Conservation (phyloP, 2,113 vertebrate species). For the Odocoileus virginianus region DNA sequence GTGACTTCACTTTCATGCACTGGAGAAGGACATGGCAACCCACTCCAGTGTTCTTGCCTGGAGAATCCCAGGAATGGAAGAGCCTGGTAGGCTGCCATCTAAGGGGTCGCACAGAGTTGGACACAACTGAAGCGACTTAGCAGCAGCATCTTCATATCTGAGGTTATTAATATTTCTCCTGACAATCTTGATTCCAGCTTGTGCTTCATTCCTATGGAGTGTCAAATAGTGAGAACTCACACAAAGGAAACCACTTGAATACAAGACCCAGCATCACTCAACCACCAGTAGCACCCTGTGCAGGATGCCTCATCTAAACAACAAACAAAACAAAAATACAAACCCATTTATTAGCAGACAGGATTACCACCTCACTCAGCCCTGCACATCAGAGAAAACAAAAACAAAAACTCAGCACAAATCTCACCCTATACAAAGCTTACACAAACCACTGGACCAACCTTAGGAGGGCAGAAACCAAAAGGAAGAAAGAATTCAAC, state of each 20-base stretch:
- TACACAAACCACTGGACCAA: neutral
- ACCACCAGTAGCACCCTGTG: neutral
- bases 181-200: neutral
- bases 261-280: neutral
- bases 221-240: neutral
- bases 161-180: neutral
- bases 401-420: neutral
- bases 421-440: neutral
- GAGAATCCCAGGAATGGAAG: neutral
- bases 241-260: neutral
- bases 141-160: neutral
- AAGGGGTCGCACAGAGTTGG: fast-evolving
- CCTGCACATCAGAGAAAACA: neutral
- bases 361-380: neutral
- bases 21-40: neutral
- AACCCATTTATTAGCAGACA: neutral
- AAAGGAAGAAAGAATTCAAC: neutral
- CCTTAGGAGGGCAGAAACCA: neutral
- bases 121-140: neutral
- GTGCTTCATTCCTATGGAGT: neutral
- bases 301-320: neutral
- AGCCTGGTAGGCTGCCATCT: neutral
- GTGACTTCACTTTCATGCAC: neutral
- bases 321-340: neutral
- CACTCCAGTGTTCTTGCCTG: neutral